These are phyloP conservation scores for Lasiurus cinereus DNA, from an alignment of 2,113 vertebrate genomes.

Conservation along the genomic window DNA sequence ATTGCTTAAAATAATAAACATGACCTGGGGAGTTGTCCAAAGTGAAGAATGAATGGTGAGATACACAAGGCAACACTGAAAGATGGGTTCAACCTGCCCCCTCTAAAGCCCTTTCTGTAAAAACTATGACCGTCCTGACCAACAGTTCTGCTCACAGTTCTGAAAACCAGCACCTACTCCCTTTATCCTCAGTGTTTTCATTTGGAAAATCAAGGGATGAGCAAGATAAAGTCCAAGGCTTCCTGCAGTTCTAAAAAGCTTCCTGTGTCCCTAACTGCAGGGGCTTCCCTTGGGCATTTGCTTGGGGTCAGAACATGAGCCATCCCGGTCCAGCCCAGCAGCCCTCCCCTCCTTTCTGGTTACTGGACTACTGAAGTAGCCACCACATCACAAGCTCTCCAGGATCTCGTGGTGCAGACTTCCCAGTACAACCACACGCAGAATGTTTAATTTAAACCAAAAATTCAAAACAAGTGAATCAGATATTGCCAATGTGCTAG, in stretches of 20 bases:
- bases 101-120: fast-evolving
- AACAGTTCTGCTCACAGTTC: fast-evolving
- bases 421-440: neutral
- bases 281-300: too few relatives aligned
- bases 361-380: neutral
- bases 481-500: fast-evolving
- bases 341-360: too few relatives aligned
- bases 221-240: fast-evolving
- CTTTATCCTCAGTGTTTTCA: fast-evolving
- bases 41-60: fast-evolving
- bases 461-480: neutral
- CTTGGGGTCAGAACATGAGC: fast-evolving
- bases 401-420: fast-evolving
- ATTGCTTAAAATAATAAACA: neutral
- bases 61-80: fast-evolving
- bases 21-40: too few relatives aligned
- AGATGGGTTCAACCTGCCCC: fast-evolving
- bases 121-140: fast-evolving
- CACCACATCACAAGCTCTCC: neutral
- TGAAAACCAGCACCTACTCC: fast-evolving
- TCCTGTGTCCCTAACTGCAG: fast-evolving
- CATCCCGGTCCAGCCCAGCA: fast-evolving
- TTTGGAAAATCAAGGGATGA: fast-evolving
- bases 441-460: neutral
- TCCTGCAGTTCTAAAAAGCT: neutral